Evolutionary conservation across 2,797 vertebrate genomes (phyloP).

Genomic region (Enoplosus armatus): DNA sequence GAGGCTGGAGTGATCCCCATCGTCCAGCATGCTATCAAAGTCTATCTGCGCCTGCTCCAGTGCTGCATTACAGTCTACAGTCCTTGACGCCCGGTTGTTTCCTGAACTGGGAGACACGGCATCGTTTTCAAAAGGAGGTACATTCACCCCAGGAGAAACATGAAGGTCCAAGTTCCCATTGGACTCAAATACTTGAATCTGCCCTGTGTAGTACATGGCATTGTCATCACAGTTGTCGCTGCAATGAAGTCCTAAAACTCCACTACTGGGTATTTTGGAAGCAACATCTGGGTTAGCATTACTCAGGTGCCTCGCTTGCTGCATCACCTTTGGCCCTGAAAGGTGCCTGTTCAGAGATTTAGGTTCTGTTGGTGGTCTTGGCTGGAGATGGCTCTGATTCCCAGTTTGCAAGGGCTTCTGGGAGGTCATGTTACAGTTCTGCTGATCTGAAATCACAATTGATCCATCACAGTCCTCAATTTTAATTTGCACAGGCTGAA

Average conservation of each 20-base stretch:
- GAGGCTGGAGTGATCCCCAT: conserved; percentile 92
- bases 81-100: conserved; percentile 86
- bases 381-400: conserved; percentile 80
- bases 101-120: conserved; percentile 81
- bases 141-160: not conserved
- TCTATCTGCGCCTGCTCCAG: conserved; percentile 89
- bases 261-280: conserved; percentile 74
- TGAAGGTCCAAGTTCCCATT: conserved; percentile 77
- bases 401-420: conserved; percentile 80
- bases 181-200: conserved; percentile 91
- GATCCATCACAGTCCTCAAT: conserved; percentile 65
- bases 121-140: conserved; percentile 49
- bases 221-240: conserved; percentile 52
- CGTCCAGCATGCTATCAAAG: conserved; percentile 93
- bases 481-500: conserved; percentile 62
- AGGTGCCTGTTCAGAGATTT: conserved; percentile 77
- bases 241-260: not conserved
- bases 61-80: conserved; percentile 82
- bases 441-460: conserved; percentile 78
- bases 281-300: conserved; percentile 76
- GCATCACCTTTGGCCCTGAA: conserved; percentile 75
- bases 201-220: conserved; percentile 89
- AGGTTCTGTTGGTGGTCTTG: conserved; percentile 85
- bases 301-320: conserved; percentile 77
- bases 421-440: conserved; percentile 75